phyloP scores from a whole-genome alignment of 2,888 invertebrate species.

The Myathropa florea region DNA sequence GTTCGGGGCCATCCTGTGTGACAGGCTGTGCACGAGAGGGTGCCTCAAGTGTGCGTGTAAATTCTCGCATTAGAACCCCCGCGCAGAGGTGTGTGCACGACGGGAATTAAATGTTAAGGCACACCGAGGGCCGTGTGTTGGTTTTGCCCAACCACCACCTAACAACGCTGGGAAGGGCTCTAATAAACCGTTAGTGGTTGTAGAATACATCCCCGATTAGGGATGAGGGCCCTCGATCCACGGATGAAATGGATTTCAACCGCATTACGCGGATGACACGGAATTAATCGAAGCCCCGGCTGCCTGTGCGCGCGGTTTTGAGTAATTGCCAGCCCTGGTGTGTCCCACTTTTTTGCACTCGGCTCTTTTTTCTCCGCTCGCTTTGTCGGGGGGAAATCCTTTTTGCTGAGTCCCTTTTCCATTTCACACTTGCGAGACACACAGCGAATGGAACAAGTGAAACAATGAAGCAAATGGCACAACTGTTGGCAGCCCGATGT shows the following conservation, averaged over 20 bases:
- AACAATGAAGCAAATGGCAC: constrained; percentile 30
- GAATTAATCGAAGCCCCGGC: constrained; percentile 45
- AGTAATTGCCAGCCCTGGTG: constrained; percentile 26
- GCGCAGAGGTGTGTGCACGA: neutral
- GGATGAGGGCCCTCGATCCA: constrained; percentile 45
- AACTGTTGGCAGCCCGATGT: neutral
- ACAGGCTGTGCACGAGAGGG: neutral
- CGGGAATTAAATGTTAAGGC: constrained; percentile 38
- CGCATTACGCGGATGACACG: constrained; percentile 57
- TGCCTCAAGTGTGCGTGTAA: constrained; percentile 8
- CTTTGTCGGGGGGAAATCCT: neutral
- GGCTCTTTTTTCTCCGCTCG: neutral
- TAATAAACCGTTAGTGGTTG: constrained; percentile 41
- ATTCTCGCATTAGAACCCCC: constrained; percentile 18
- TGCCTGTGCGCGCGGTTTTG: constrained; percentile 42
- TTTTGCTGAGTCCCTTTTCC: neutral
- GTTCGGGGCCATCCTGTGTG: constrained; percentile 16
- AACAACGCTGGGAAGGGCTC: neutral
- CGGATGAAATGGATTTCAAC: constrained; percentile 57
- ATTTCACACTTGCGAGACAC: constrained; percentile 27
- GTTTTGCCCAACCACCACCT: neutral
- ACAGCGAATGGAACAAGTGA: constrained; percentile 1
- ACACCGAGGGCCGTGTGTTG: neutral
- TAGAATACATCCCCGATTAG: constrained; percentile 35
- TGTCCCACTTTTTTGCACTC: constrained; percentile 13